phyloP scores from a whole-genome alignment of 2,113 vertebrate genomes.

The Pan troglodytes region NHGRI_mPanTro3-v2.1_pri NC_086015.1:7040001-7040500 shows the following conservation, averaged over 20 bases:
- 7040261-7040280: background rate
- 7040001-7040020: rapidly evolving
- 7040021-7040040: no score
- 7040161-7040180: background rate
- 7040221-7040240: constrained; percentile 41
- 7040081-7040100: background rate
- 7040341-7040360: rapidly evolving
- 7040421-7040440: constrained; percentile 70
- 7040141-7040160: background rate
- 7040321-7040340: rapidly evolving
- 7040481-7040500: constrained; percentile 79
- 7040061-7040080: background rate
- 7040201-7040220: background rate
- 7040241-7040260: background rate
- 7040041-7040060: background rate
- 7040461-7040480: constrained; percentile 86
- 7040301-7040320: background rate
- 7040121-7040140: background rate
- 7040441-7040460: constrained; percentile 76
- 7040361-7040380: background rate
- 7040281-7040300: background rate
- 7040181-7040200: background rate
- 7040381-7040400: background rate
- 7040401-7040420: constrained; percentile 67
- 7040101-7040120: background rate